Percentiles rank a stretch among this genome's conserved stretches.
These are phyloP conservation scores for Tretioscincus oriximinensis DNA, from an alignment of 2,113 vertebrate species.

Conservation along the genomic window DNA sequence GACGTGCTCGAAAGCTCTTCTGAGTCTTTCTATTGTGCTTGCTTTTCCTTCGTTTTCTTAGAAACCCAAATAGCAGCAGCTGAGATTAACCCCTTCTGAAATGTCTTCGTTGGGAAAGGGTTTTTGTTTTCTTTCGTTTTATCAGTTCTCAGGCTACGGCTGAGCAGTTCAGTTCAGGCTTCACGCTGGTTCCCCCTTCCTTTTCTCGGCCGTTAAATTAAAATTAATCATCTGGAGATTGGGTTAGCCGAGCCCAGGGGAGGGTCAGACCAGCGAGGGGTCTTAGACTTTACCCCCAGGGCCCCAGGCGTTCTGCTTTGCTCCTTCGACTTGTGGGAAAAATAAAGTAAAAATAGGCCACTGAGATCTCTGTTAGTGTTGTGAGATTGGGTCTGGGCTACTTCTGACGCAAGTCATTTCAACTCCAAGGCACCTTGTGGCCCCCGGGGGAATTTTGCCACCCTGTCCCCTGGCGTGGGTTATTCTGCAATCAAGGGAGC, in stretches of 20 bases:
- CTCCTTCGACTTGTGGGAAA: conserved; percentile 14
- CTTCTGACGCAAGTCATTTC: not conserved
- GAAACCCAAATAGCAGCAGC: not conserved
- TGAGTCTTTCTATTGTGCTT: not conserved
- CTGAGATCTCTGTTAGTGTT: not conserved
- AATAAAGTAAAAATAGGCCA: not conserved
- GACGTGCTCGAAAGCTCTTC: too few relatives aligned
- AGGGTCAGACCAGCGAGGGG: not conserved
- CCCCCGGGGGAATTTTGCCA: not conserved
- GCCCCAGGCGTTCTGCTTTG: not conserved
- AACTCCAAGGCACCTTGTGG: not conserved
- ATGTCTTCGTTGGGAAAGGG: too few relatives aligned
- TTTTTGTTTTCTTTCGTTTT: too few relatives aligned
- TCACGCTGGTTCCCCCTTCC: too few relatives aligned
- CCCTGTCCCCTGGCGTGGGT: not conserved
- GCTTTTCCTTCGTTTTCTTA: not conserved
- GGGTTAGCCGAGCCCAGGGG: not conserved
- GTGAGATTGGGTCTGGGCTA: not conserved
- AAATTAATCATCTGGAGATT: not conserved
- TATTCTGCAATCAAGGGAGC: not conserved
- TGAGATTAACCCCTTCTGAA: not conserved
- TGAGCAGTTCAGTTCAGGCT: not conserved
- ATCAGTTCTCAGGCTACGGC: not conserved
- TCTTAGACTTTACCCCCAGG: not conserved
- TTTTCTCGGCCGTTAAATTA: not conserved